Evolutionary conservation across 2,113 vertebrate genomes (phyloP).

Genomic region (Xenopus tropicalis): UCB_Xtro_10.0 CM004445.2:131662501-131663000

Average conservation of each 20-base stretch:
- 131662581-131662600: too few species aligned
- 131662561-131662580: too few species aligned
- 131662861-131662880: constrained; percentile 31
- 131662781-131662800: background rate
- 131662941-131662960: constrained; percentile 10
- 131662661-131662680: too few species aligned
- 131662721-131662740: background rate
- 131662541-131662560: too few species aligned
- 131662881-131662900: constrained; percentile 16
- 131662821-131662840: constrained; percentile 30
- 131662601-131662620: too few species aligned
- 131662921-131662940: constrained; percentile 28
- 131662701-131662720: background rate
- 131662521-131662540: too few species aligned
- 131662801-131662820: constrained; percentile 18
- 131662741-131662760: background rate
- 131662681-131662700: background rate
- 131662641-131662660: too few species aligned
- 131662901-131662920: constrained; percentile 24
- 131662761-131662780: background rate
- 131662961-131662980: constrained; percentile 8
- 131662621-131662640: too few species aligned
- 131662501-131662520: too few species aligned
- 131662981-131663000: constrained; percentile 22
- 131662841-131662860: constrained; percentile 33